Base-by-base conservation (phyloP, 1,140 invertebrate genomes). In the Brachionus asplanchnoidis region DNA sequence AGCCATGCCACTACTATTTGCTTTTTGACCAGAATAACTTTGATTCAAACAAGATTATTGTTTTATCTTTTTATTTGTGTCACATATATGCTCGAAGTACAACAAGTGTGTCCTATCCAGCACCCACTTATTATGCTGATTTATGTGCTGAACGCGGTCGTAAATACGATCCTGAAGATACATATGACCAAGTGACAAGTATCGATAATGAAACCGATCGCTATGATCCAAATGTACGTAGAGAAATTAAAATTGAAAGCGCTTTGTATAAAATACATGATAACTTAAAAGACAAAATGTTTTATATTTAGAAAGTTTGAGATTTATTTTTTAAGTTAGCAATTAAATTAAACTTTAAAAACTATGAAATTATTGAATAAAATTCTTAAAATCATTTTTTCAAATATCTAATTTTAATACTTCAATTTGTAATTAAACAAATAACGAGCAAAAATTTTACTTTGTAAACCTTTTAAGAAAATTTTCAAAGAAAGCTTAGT, bases 61-160 rank as follows among this genome's bases (percentile, higher is more conserved):
- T 77, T 1, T 87, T 97, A 77, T 94, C 95, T 0, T 97, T 94
- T 89, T 93, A 94, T 87, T 89, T 97, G 17, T 97, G 95, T 88
- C 94, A 97, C 87, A 91, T 95, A 90, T 97, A 95, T 89, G 92
- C 93, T 3, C 92, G 95, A 17, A 97, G 95, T 88, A 94, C 93
- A 77, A 92, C 95, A 80, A 92, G 94, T 2, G 95, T 97, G 0
- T 95, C 94, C 11, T 96, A 97, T 91, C 95, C 95, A 1, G 94
- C 96, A 1, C 95, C 95, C 1, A 95, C 95, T 0, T 97, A 97
- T 89, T 96, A 97, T 89, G 95, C 95, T 32, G 95, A 97, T 91
- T 91, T 96, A 79, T 95, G 94, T 14, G 95, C 95, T 11, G 93
- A 93, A 82, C 91, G 95, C 70, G 95, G 90, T n/a, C 87, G 90